These are phyloP conservation scores for Sebastes taczanowskii DNA, from an alignment of 2,797 vertebrate genomes.

Conservation along the genomic window DNA sequence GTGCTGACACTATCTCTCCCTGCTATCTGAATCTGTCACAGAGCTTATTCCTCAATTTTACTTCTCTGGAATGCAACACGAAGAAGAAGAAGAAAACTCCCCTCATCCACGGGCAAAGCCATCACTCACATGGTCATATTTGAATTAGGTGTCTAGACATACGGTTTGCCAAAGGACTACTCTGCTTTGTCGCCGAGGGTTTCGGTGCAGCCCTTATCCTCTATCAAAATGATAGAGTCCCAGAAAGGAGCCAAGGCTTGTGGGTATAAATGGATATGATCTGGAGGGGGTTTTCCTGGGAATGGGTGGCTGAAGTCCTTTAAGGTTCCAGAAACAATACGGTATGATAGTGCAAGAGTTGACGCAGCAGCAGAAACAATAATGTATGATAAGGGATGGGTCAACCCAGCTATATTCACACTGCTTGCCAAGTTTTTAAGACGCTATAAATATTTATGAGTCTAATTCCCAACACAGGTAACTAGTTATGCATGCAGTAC, in stretches of 20 bases:
- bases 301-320: slow-evolving; percentile 6
- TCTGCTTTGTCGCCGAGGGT: slow-evolving; percentile 56
- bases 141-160: slow-evolving; percentile 78
- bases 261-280: slow-evolving; percentile 46
- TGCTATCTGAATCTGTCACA: slow-evolving; percentile 67
- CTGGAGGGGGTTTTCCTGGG: slow-evolving; percentile 46
- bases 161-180: slow-evolving; percentile 70
- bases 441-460: slow-evolving; percentile 22
- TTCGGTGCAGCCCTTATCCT: slow-evolving; percentile 57
- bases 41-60: slow-evolving; percentile 66
- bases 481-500: neutral
- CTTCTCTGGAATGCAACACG: slow-evolving; percentile 51
- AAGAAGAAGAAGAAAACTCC: slow-evolving; percentile 9
- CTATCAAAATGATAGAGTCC: slow-evolving; percentile 63
- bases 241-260: slow-evolving; percentile 34
- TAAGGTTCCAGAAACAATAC: slow-evolving; percentile 5
- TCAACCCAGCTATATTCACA: neutral
- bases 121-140: slow-evolving; percentile 77
- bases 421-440: neutral
- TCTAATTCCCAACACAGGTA: neutral
- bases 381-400: neutral
- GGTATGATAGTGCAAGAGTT: neutral
- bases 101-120: slow-evolving; percentile 64
- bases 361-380: neutral
- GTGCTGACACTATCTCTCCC: slow-evolving; percentile 60